These are phyloP conservation scores for Argya squamiceps DNA, from an alignment of 2,797 vertebrate genomes.

Conservation along the genomic window DNA sequence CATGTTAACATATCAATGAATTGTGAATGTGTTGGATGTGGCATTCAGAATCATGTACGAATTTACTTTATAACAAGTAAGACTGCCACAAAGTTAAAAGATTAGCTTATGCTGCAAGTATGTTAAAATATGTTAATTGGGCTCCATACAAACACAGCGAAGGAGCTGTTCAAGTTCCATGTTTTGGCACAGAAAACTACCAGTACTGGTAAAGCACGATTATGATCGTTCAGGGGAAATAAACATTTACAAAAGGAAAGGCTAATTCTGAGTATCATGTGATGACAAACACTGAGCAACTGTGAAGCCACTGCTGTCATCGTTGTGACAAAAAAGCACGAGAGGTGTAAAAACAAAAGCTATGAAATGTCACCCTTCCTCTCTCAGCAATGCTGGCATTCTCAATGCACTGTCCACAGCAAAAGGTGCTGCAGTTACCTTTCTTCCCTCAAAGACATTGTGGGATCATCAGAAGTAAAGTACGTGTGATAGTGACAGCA, in stretches of 20 bases:
- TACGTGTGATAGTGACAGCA: background rate
- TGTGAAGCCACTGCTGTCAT: background rate
- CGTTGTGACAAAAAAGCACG: background rate
- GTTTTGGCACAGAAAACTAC: background rate
- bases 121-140: background rate
- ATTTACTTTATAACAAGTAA: background rate
- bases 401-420: background rate
- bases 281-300: background rate
- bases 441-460: background rate
- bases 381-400: background rate
- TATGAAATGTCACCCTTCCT: background rate
- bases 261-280: background rate
- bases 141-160: background rate
- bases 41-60: background rate
- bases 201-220: background rate
- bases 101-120: background rate
- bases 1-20: background rate
- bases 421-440: background rate
- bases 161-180: background rate
- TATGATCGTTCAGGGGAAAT: background rate
- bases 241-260: conserved; percentile 23
- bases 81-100: background rate
- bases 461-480: background rate
- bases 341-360: background rate
- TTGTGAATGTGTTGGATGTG: background rate